These are phyloP conservation scores for Diabrotica virgifera DNA, from an alignment of 1,140 invertebrate species.

Conservation along the genomic window DNA sequence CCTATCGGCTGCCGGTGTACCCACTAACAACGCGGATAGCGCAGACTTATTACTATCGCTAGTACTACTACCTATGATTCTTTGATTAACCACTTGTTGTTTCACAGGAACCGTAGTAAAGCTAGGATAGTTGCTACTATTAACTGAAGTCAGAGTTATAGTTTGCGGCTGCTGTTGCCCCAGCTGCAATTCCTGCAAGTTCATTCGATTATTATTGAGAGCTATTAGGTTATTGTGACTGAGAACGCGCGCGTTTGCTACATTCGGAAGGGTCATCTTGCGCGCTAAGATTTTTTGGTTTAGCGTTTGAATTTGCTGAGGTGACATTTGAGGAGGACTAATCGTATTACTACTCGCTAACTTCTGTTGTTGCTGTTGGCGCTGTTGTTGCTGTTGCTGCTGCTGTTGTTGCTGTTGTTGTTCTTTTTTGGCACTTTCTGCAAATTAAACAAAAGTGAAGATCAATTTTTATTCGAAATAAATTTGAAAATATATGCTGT, in stretches of 20 bases:
- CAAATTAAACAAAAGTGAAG: conserved; percentile 11
- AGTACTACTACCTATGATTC: conserved; percentile 23
- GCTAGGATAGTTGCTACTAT: conserved; percentile 33
- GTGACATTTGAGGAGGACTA: conserved; percentile 42
- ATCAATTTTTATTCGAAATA: no score
- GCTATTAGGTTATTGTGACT: conserved; percentile 52
- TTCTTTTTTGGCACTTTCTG: conserved; percentile 39
- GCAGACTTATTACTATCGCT: conserved; percentile 33
- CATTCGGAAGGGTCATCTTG: conserved; percentile 44
- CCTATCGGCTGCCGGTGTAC: conserved; percentile 60
- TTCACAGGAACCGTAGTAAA: conserved; percentile 42
- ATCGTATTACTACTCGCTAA: conserved; percentile 57
- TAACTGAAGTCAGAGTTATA: conserved; percentile 42
- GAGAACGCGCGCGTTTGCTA: conserved; percentile 42
- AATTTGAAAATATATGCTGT: no score
- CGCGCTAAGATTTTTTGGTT: conserved; percentile 42
- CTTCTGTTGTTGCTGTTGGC: conserved; percentile 51
- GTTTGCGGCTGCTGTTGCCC: conserved; percentile 38
- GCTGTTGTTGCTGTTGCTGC: conserved; percentile 51
- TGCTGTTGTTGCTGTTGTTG: conserved; percentile 32
- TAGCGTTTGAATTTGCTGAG: conserved; percentile 42
- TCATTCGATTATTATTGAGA: conserved; percentile 46
- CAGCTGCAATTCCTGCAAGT: conserved; percentile 39
- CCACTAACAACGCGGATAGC: conserved; percentile 43
- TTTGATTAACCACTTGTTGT: conserved; percentile 35